These are phyloP conservation scores for Diorhabda elongata DNA, from an alignment of 1,140 invertebrate genomes.

Conservation along the genomic window DNA sequence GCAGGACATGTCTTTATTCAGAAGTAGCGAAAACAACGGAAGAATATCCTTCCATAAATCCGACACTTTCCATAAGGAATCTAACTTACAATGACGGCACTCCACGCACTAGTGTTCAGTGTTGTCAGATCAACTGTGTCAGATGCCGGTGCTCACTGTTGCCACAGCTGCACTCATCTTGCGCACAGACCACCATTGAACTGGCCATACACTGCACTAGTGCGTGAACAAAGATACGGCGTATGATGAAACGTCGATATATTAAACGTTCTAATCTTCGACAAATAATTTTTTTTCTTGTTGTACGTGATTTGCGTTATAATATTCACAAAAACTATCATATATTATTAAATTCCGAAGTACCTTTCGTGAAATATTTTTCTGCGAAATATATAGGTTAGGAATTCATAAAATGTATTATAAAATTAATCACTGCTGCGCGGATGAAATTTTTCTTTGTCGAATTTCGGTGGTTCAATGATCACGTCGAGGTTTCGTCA, in stretches of 20 bases:
- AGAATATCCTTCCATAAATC: constrained; percentile 73
- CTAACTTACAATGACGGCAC: constrained; percentile 72
- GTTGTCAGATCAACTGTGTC: constrained; percentile 30
- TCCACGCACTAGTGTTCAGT: constrained; percentile 60
- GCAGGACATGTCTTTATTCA: constrained; percentile 47
- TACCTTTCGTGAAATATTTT: too few relatives aligned
- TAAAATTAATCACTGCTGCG: too few relatives aligned
- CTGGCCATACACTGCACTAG: constrained; percentile 19
- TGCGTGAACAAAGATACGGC: constrained; percentile 6
- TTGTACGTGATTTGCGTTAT: background rate
- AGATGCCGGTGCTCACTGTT: constrained; percentile 32
- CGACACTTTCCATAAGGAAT: constrained; percentile 66
- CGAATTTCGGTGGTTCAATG: too few relatives aligned
- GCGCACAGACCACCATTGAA: constrained; percentile 29
- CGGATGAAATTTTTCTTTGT: too few relatives aligned
- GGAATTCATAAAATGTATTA: too few relatives aligned
- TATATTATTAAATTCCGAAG: too few relatives aligned
- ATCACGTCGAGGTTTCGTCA: background rate
- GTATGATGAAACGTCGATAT: too few relatives aligned
- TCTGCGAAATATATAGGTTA: too few relatives aligned
- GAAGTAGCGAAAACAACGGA: constrained; percentile 49
- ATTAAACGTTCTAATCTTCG: too few relatives aligned
- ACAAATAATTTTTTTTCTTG: background rate
- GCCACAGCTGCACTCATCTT: constrained; percentile 27
- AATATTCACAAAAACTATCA: too few relatives aligned